Evolutionary conservation across 2,888 invertebrate species (phyloP).

Genomic region (Pantelozetes paolii): DNA sequence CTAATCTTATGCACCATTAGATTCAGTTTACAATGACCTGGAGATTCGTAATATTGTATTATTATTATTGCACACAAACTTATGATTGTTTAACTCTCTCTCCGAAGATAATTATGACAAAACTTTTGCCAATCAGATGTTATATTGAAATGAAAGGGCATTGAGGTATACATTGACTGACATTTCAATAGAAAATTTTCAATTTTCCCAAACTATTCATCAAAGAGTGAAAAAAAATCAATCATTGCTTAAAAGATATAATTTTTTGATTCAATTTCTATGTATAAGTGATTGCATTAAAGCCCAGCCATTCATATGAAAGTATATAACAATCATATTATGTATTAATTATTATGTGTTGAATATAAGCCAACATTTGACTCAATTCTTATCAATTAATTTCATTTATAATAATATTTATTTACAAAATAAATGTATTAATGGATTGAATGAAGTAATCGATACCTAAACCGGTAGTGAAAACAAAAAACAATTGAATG

Average conservation of each 20-base stretch:
- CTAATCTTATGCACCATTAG: constrained; percentile 29
- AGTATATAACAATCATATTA: constrained; percentile 1
- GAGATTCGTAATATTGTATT: neutral
- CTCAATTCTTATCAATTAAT: constrained; percentile 14
- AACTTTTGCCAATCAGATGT: neutral
- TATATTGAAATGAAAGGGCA: constrained; percentile 8
- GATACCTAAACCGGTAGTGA: constrained; percentile 23
- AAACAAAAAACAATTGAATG: constrained; percentile 31
- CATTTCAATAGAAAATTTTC: neutral
- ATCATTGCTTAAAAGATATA: constrained; percentile 6
- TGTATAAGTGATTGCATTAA: neutral
- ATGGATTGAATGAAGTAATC: neutral
- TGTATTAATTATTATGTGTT: constrained; percentile 19
- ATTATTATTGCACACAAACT: constrained; percentile 26
- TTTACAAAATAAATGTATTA: constrained; percentile 23
- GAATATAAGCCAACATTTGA: neutral
- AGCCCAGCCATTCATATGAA: constrained; percentile 28
- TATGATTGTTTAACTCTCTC: neutral
- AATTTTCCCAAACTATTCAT: neutral
- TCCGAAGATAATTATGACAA: neutral
- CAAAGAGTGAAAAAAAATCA: neutral
- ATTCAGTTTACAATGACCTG: constrained; percentile 31
- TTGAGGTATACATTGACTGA: neutral
- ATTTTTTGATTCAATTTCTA: neutral
- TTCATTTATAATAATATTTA: neutral